A percentile compares a stretch with the other conserved stretches of the same genome.
phyloP scores from a whole-genome alignment of 2,113 vertebrate genomes.

The Isichthys henryi region DNA sequence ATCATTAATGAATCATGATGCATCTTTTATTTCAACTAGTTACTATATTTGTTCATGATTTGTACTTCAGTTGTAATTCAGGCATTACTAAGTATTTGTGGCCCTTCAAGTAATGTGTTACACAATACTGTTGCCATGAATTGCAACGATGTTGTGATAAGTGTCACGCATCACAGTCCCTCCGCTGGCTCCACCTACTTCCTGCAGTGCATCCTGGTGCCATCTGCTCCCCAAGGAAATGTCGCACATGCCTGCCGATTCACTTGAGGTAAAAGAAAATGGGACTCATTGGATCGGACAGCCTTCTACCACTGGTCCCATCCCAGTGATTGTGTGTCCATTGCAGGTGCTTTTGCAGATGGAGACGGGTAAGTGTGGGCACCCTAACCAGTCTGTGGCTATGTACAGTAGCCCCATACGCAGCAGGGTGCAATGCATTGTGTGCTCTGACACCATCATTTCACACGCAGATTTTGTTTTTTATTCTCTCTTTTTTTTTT shows the following conservation, averaged over 20 bases:
- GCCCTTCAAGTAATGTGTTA: background rate
- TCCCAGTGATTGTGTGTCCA: background rate
- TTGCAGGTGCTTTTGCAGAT: too few relatives aligned
- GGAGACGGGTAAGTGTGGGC: too few relatives aligned
- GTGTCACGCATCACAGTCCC: background rate
- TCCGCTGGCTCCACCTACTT: background rate
- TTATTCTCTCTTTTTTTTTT: too few relatives aligned
- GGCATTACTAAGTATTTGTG: background rate
- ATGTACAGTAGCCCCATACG: too few relatives aligned
- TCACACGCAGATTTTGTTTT: too few relatives aligned
- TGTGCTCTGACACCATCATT: too few relatives aligned
- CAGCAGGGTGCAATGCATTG: too few relatives aligned
- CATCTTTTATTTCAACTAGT: background rate
- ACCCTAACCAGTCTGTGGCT: too few relatives aligned
- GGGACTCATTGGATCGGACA: background rate
- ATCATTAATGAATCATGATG: background rate
- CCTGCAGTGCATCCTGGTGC: background rate
- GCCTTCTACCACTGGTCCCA: background rate
- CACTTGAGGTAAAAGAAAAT: background rate
- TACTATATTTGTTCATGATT: background rate
- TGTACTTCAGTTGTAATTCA: background rate
- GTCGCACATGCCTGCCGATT: background rate
- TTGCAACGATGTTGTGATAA: background rate
- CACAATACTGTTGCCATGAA: background rate
- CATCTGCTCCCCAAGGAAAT: background rate